phyloP scores from a whole-genome alignment of 2,797 vertebrate species.

The Bovichtus diacanthus region DNA sequence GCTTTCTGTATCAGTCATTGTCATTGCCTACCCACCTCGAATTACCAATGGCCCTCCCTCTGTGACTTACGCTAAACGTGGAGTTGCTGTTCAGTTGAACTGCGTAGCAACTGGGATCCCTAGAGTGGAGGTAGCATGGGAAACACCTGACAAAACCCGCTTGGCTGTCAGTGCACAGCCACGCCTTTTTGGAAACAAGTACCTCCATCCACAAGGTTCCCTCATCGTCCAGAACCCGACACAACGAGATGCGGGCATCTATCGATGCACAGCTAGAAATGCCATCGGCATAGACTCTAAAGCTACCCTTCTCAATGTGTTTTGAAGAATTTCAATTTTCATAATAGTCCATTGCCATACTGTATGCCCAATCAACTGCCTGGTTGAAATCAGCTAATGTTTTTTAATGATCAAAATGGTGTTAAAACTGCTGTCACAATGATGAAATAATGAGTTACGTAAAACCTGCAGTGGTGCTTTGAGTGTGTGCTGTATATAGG shows the following conservation, averaged over 20 bases:
- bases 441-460: conserved; percentile 22
- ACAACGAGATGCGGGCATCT: conserved; percentile 88
- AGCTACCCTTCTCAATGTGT: conserved; percentile 91
- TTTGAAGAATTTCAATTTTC: conserved; percentile 77
- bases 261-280: conserved; percentile 93
- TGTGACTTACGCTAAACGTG: conserved; percentile 87
- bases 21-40: conserved; percentile 89
- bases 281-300: conserved; percentile 90
- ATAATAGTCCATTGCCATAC: conserved; percentile 11
- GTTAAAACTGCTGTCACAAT: conserved; percentile 55
- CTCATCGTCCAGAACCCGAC: conserved; percentile 91
- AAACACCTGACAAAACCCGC: conserved; percentile 89
- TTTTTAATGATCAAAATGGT: conserved; percentile 59
- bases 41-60: conserved; percentile 90
- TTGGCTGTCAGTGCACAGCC: conserved; percentile 86
- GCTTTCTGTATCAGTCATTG: conserved; percentile 84
- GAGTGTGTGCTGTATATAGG: conserved; percentile 1
- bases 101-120: conserved; percentile 90
- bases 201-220: conserved; percentile 92
- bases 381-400: conserved; percentile 58
- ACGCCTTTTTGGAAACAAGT: conserved; percentile 91
- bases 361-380: conserved; percentile 76
- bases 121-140: conserved; percentile 90
- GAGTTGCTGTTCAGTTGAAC: conserved; percentile 89
- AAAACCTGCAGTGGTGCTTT: conserved; percentile 9